These are phyloP conservation scores for Ancistrus triradiatus DNA, from an alignment of 2,113 vertebrate species.

Conservation along the genomic window DNA sequence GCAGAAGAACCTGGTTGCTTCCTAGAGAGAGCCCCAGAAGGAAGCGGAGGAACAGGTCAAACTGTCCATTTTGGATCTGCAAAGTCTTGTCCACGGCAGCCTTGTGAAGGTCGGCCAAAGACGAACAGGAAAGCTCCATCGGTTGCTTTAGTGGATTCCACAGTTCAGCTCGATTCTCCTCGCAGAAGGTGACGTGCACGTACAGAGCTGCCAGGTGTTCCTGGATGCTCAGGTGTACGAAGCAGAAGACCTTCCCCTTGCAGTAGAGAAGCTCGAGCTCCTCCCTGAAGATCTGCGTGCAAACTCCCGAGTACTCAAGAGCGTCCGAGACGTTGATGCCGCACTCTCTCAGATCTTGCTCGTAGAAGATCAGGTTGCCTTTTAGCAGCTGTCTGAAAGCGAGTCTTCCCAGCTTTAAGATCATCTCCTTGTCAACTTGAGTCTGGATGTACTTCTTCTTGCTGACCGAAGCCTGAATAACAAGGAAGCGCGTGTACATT, in stretches of 20 bases:
- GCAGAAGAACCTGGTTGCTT: constrained; percentile 12
- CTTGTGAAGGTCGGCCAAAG: constrained; percentile 25
- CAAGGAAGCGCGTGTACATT: constrained; percentile 32
- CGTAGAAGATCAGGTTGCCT: constrained; percentile 36
- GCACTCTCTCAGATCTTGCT: constrained; percentile 27
- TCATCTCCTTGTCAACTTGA: constrained; percentile 12
- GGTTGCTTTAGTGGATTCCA: background rate
- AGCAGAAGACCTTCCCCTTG: constrained; percentile 22
- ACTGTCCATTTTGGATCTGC: background rate
- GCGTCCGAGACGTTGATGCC: constrained; percentile 24
- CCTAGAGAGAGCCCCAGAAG: constrained; percentile 37
- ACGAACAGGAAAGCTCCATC: background rate
- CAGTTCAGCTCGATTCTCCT: constrained; percentile 14
- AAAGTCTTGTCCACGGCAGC: constrained; percentile 25
- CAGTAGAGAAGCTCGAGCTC: background rate
- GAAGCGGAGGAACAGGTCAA: constrained; percentile 44
- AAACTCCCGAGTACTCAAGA: constrained; percentile 11
- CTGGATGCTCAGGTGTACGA: constrained; percentile 31
- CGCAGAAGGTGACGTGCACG: constrained; percentile 11
- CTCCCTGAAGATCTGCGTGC: constrained; percentile 25
- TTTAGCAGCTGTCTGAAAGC: constrained; percentile 30
- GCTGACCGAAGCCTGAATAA: constrained; percentile 10
- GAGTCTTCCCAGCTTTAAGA: constrained; percentile 22
- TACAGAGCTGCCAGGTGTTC: constrained; percentile 36
- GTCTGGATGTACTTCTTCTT: constrained; percentile 4